Evolutionary conservation across 1,140 invertebrate species (phyloP).

Genomic region (Calliphora vicina): DNA sequence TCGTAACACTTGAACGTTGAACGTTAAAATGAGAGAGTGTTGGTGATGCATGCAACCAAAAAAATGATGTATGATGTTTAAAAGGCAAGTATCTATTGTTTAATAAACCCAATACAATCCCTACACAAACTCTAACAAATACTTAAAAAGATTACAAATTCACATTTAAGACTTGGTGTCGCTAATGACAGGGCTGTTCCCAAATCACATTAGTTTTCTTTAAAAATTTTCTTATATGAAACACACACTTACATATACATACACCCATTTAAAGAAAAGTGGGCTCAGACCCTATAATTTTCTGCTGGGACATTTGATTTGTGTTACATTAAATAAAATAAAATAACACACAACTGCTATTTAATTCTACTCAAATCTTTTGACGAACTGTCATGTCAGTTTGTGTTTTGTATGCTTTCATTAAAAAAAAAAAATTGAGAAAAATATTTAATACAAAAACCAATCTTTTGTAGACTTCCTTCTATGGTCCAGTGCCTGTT

Average conservation of each 20-base stretch:
- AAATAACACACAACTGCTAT: neutral
- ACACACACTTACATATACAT: neutral
- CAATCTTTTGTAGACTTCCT: slow-evolving; percentile 24
- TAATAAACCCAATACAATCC: neutral
- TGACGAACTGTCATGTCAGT: slow-evolving; percentile 32
- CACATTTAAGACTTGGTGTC: slow-evolving; percentile 10
- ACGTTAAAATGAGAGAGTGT: neutral
- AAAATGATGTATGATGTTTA: slow-evolving; percentile 26
- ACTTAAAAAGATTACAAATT: neutral
- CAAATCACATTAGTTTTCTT: neutral
- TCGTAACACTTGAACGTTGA: slow-evolving; percentile 20
- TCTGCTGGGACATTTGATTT: slow-evolving; percentile 33
- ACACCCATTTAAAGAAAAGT: slow-evolving; percentile 3
- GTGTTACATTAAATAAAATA: neutral
- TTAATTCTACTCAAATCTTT: slow-evolving; percentile 14
- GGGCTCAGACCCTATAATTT: slow-evolving; percentile 28
- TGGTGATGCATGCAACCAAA: neutral
- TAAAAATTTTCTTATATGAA: neutral
- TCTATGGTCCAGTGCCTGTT: neutral
- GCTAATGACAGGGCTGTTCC: slow-evolving; percentile 22
- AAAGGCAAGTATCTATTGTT: slow-evolving; percentile 12
- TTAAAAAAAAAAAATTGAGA: no score
- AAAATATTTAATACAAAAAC: no score
- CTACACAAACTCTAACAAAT: neutral
- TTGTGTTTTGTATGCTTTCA: neutral